Base-by-base conservation (phyloP, 1,140 invertebrate genomes). In the Temnothorax longispinosus region DNA sequence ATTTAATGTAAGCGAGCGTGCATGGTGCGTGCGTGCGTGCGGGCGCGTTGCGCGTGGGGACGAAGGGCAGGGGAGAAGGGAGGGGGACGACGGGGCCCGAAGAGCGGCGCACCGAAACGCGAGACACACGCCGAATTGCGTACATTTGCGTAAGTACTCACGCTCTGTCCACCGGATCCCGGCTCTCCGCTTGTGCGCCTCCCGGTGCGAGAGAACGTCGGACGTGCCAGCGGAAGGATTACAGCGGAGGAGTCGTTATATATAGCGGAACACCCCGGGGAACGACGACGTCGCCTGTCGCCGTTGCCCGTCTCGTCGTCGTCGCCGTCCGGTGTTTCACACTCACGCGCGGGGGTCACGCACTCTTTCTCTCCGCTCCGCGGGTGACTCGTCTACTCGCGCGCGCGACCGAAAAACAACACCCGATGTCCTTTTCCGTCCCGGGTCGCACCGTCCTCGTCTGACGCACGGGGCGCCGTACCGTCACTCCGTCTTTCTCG, bases 361-460 rank as follows among this genome's bases (percentile, higher is more conserved):
- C 88, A 90, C 89, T 90, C 80, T 75, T 87, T 89, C 75, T 62
- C 69, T 60, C 13, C 18, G 50, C 21, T 82, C n/a, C 71, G 85
- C 74, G 86, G 65, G 35, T n/a, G 21, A 75, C 80, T 84, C 67
- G 88, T 90, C 58, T 89, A 27, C 86, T 47, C 58, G 38, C 64
- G 64, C 50, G 78, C 50, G 21, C 78, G 81, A 90, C 86, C 62
- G 86, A 85, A 90, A 90, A 90, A 90, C 89, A 91, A 88, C 89
- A 91, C 81, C 77, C 81, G 89, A 71, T 75, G 88, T 85, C 78
- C 69, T 85, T 90, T 88, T 80, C 41, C 21, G 81, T 67, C 54
- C 75, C 47, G 41, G 41, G 6, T 52, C 41, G 72, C 13, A 77
- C 27, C 52, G 47, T 85, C 67, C 56, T 85, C 27, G 69, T 38